Evolutionary conservation across 2,888 invertebrate species (phyloP).

Genomic region (Sepiola atlantica): DNA sequence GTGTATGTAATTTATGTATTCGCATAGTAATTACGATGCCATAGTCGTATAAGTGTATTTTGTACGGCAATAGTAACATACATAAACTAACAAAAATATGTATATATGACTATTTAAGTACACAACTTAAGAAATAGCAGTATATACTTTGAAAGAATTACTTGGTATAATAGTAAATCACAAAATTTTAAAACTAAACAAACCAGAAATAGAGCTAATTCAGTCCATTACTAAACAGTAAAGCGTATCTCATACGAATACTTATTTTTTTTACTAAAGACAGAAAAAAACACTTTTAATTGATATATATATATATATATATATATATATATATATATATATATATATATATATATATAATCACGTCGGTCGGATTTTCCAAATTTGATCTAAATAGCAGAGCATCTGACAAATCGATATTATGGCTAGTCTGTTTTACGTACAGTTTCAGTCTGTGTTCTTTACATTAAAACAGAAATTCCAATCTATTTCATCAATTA

Average conservation of each 20-base stretch:
- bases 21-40: not conserved
- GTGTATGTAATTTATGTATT: not conserved
- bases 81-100: not conserved
- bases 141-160: not conserved
- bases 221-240: not conserved
- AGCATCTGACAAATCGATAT: too few relatives aligned
- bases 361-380: not conserved
- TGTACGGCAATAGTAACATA: not conserved
- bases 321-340: constrained; percentile 10
- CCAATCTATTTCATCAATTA: too few relatives aligned
- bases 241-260: not conserved
- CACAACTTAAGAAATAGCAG: not conserved
- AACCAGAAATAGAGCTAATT: too few relatives aligned
- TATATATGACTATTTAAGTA: not conserved
- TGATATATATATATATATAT: not conserved
- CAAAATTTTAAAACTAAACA: not conserved
- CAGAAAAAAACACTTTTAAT: not conserved
- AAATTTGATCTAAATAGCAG: too few relatives aligned
- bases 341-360: not conserved
- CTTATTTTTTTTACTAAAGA: too few relatives aligned
- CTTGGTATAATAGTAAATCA: not conserved
- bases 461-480: too few relatives aligned
- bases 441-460: too few relatives aligned
- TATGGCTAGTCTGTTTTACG: too few relatives aligned
- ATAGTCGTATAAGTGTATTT: not conserved